Base-by-base conservation (phyloP, 2,797 vertebrate genomes). In the Esox masquinongy region DNA sequence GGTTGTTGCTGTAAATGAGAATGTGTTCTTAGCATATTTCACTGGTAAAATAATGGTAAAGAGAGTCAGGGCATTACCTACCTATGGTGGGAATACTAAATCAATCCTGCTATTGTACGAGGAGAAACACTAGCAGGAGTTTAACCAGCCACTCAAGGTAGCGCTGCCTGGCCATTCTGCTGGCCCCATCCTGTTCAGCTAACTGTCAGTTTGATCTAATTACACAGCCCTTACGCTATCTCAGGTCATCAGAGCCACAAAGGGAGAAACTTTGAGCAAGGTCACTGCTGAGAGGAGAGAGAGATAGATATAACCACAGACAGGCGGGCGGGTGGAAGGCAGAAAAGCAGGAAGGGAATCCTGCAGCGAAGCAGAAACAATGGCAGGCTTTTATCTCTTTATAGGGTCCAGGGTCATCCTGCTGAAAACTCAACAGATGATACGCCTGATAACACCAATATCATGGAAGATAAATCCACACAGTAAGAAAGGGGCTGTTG, bases 181-280 rank as follows among this genome's bases (percentile, higher is more conserved):
- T 24, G 9, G 56, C 22, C 56, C 22, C 56, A 59, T 4, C 56
- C 56, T 16, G 22, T 59, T 59, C 34, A 22, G 74, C 87, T 85
- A 77, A 83, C 88, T 91, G 90, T 90, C 86, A 85, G 80, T 92
- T 83, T 88, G 85, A 91, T 92, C 87, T 89, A 90, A 92, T 93
- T 93, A 91, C 80, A 74, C 75, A 86, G 86, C 81, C 90, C 88
- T 92, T 87, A 81, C 80, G 85, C 91, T 91, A 90, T 94, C 92
- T 85, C 72, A 82, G 89, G 87, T 90, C 90, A 93, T 93, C 91
- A 79, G 82, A 64, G 74, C 56, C 53, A 34, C 84, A 56, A 72
- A 81, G 73, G 77, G 76, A 84, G 83, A 82, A 84, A 87, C 82
- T 84, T 89, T 83, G 82, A 86, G 81, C 84, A 92, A 93, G 91